phyloP scores from a whole-genome alignment of 2,888 invertebrate genomes.

The Steinernema carpocapsae region DNA sequence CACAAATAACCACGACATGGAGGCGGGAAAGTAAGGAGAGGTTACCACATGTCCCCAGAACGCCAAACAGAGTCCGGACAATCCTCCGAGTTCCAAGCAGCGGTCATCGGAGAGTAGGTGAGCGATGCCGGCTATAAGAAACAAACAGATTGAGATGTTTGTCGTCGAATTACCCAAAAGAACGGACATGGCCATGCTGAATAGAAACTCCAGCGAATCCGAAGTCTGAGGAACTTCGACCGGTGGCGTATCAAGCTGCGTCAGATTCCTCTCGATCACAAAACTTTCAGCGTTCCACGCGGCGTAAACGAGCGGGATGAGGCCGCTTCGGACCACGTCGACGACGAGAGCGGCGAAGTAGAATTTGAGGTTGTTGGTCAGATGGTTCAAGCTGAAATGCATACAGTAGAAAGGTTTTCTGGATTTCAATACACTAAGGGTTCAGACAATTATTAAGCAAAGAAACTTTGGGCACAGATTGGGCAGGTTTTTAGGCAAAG shows the following conservation, averaged over 20 bases:
- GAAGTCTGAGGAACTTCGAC: neutral
- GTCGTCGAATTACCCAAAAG: neutral
- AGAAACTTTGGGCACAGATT: too few relatives aligned
- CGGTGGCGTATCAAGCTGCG: neutral
- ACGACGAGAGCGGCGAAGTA: neutral
- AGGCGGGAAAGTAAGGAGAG: too few relatives aligned
- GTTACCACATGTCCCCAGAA: neutral
- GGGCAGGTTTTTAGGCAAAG: too few relatives aligned
- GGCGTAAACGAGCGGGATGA: neutral
- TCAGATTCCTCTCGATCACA: neutral
- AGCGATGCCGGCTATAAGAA: neutral
- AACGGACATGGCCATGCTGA: neutral
- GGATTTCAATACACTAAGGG: too few relatives aligned
- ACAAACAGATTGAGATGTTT: neutral
- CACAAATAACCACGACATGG: neutral
- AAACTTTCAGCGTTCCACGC: neutral
- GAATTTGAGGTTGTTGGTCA: neutral
- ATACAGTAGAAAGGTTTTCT: neutral
- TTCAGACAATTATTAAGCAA: too few relatives aligned
- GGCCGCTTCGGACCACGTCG: slow-evolving; percentile 3
- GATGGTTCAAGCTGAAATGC: neutral
- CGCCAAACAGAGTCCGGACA: neutral
- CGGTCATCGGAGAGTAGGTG: neutral
- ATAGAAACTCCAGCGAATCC: neutral
- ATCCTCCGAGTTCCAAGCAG: neutral